Evolutionary conservation across 2,888 invertebrate species (phyloP).

Genomic region (Heliconius sara): DNA sequence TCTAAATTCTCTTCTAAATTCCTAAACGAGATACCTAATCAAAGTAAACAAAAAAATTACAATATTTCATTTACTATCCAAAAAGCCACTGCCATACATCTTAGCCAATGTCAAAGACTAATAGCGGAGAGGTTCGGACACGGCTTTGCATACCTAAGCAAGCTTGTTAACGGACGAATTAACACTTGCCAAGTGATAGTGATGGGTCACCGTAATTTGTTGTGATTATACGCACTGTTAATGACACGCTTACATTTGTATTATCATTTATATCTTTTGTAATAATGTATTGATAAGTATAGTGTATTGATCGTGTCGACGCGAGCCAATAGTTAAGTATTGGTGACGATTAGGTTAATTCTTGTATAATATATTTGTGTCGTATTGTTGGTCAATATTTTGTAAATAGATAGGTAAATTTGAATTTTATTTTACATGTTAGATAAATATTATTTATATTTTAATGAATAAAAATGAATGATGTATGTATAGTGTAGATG

Average conservation of each 20-base stretch:
- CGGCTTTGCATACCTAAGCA: slow-evolving; percentile 72
- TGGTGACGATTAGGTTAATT: slow-evolving; percentile 8
- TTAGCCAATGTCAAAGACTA: slow-evolving; percentile 62
- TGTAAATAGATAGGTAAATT: not conserved
- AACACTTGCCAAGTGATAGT: slow-evolving; percentile 44
- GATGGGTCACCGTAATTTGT: slow-evolving; percentile 58
- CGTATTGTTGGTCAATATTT: not conserved
- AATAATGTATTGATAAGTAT: slow-evolving; percentile 34
- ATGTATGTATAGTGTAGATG: too few species aligned
- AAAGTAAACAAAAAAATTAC: not conserved
- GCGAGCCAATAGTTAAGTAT: slow-evolving; percentile 39
- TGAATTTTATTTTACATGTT: too few species aligned
- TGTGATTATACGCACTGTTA: slow-evolving; percentile 49
- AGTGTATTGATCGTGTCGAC: slow-evolving; percentile 42
- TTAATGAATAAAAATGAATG: too few species aligned
- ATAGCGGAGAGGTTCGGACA: slow-evolving; percentile 74
- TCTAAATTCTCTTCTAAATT: too few species aligned
- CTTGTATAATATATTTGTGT: slow-evolving; percentile 6
- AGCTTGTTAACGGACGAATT: slow-evolving; percentile 66
- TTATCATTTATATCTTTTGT: slow-evolving; percentile 44
- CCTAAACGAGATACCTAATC: too few species aligned
- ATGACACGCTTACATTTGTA: slow-evolving; percentile 45
- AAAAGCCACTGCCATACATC: slow-evolving; percentile 54
- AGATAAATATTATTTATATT: not conserved
- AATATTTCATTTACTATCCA: not conserved